phyloP scores from a whole-genome alignment of 92 coral and sea anemone species.

The Zoanthus solanderi region DNA sequence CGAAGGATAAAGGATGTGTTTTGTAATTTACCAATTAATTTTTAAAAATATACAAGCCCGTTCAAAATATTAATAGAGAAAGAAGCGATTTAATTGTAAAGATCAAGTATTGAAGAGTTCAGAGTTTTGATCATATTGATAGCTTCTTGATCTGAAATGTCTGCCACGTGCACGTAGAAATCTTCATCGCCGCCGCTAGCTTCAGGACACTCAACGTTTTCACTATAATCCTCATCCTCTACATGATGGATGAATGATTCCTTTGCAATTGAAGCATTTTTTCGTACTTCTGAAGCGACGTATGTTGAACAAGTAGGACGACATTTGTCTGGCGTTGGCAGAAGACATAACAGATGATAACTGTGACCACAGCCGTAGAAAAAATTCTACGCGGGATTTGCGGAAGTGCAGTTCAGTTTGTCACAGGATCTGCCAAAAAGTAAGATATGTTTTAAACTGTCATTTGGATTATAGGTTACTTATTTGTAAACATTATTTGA shows the following conservation, averaged over 20 bases:
- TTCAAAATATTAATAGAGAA: no score
- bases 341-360: slow-evolving; percentile 37
- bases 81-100: neutral
- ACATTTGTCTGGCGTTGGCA: slow-evolving; percentile 37
- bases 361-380: slow-evolving; percentile 55
- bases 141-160: slow-evolving; percentile 11
- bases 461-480: neutral
- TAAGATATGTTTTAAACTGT: neutral
- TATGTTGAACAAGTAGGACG: slow-evolving; percentile 49
- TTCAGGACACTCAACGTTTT: neutral
- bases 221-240: neutral
- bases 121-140: neutral
- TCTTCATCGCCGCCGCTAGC: slow-evolving; percentile 8
- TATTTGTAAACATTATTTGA: neutral
- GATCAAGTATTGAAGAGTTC: neutral
- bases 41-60: no score
- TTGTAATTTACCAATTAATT: no score
- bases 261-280: slow-evolving; percentile 11
- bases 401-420: neutral
- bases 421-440: slow-evolving; percentile 13
- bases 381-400: slow-evolving; percentile 17
- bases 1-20: no score
- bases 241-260: neutral
- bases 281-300: neutral
- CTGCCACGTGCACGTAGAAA: neutral